Base-by-base conservation (phyloP, 1,140 invertebrate species). In the Wiebesia pumilae region DNA sequence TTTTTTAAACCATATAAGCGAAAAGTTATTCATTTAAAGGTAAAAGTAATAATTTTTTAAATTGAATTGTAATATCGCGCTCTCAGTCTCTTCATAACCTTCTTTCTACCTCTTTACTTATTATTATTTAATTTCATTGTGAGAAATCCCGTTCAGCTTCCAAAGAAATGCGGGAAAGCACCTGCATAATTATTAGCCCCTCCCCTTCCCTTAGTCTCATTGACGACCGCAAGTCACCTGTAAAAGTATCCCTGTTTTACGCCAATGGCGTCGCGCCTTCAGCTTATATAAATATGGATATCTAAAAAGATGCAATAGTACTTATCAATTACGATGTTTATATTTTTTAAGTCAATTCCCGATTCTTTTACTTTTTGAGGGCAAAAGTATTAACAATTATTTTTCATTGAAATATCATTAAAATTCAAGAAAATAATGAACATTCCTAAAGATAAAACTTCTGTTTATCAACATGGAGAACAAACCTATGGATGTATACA, bases 391-490 rank as follows among this genome's bases (percentile, higher is more conserved):
- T 16, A 54, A 54, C 40, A 43, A 33, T 12, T 4, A 40, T 9
- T 69, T 67, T 69, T 73, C 21, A 19, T 40, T 24, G 0, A 3
- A 73, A 16, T 38, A 16, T 73, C 19, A 3, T 58, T 40, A 38
- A 71, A 40, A 73, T 30, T 58, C 12, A n/a, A 67, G n/a, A 30
- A 67, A 67, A 86, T 7, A n/a, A 86, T 87, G 86, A 84, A 40
- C 33, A 77, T 43, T 73, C 21, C 65, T 21, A 87, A 80, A 69
- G 86, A 83, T n/a, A 84, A 87, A 54, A 54, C 14, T 54, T 7
- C 27, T 67, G 4, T 51, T 3, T 78, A 83, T 69, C 81, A 86
- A 78, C n/a, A 78, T 38, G 81, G 84, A 16, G 77, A 84, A 12
- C 81, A 84, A 75, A 73, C 19, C 84, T 87, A 47, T 77, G 82